These are phyloP conservation scores for Choloepus didactylus DNA, from an alignment of 2,797 vertebrate species.

Conservation along the genomic window DNA sequence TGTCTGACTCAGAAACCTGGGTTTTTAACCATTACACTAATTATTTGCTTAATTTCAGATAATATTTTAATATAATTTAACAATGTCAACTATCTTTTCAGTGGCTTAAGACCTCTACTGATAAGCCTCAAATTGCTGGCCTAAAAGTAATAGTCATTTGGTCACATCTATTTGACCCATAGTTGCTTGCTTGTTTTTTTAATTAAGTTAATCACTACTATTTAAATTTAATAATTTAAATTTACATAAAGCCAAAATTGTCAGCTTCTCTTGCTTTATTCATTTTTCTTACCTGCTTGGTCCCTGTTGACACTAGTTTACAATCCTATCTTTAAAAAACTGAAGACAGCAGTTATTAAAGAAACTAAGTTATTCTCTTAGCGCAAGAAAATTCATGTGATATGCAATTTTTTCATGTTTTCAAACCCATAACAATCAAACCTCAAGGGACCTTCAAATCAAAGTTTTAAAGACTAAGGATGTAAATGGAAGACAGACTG, in stretches of 20 bases:
- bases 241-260: conserved; percentile 49
- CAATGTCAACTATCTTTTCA: neutral
- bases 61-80: conserved; percentile 30
- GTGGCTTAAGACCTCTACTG: conserved; percentile 21
- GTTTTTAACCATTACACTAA: neutral
- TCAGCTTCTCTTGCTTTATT: conserved; percentile 17
- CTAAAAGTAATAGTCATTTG: conserved; percentile 17
- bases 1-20: neutral
- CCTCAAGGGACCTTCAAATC: neutral
- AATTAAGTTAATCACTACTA: conserved; percentile 33
- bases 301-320: neutral
- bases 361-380: conserved; percentile 30
- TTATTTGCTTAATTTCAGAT: neutral
- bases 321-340: conserved; percentile 9
- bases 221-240: neutral
- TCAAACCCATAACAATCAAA: conserved; percentile 41
- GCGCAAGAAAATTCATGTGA: conserved; percentile 28
- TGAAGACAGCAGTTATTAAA: conserved; percentile 23
- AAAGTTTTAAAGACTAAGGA: neutral
- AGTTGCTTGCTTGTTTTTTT: neutral
- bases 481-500: neutral
- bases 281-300: neutral
- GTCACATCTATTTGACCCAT: neutral
- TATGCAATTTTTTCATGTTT: conserved; percentile 2
- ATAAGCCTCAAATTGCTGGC: neutral